These are phyloP conservation scores for Lamprotornis superbus DNA, from an alignment of 2,113 vertebrate genomes.

Conservation along the genomic window DNA sequence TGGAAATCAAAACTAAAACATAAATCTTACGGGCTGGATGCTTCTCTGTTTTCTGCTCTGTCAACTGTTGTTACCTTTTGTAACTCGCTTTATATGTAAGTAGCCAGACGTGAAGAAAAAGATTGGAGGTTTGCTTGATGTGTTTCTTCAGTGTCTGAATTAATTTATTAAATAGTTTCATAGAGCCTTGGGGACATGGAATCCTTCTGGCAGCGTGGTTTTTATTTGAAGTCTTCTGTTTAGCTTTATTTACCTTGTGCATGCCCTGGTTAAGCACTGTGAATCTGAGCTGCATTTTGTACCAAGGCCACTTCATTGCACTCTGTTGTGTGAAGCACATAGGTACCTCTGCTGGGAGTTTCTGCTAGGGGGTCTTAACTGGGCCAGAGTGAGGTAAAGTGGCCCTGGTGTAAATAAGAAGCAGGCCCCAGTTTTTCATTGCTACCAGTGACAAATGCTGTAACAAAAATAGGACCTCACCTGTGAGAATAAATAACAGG, in stretches of 20 bases:
- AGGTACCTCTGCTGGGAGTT: neutral
- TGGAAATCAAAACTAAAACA: neutral
- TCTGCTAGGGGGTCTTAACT: neutral
- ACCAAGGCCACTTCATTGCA: neutral
- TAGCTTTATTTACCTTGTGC: neutral
- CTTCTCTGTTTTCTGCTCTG: neutral
- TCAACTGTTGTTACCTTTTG: neutral
- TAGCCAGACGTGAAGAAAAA: neutral
- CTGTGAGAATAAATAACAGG: neutral
- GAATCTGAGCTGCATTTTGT: neutral
- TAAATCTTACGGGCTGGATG: neutral
- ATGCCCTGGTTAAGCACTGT: neutral
- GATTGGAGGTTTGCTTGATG: neutral
- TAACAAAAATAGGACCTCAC: neutral
- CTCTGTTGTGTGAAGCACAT: neutral
- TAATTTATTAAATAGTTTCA: neutral
- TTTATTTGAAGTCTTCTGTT: neutral
- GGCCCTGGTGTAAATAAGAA: neutral
- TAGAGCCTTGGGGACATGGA: neutral
- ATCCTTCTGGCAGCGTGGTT: neutral
- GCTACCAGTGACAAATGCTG: neutral
- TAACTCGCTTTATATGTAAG: neutral
- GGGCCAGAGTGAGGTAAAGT: neutral
- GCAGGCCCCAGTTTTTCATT: neutral
- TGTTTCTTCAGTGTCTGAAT: neutral